Percentiles rank a stretch among this genome's conserved stretches.
Conservation (phyloP, 2,797 vertebrate species). For the Anguilla marmorata region DNA sequence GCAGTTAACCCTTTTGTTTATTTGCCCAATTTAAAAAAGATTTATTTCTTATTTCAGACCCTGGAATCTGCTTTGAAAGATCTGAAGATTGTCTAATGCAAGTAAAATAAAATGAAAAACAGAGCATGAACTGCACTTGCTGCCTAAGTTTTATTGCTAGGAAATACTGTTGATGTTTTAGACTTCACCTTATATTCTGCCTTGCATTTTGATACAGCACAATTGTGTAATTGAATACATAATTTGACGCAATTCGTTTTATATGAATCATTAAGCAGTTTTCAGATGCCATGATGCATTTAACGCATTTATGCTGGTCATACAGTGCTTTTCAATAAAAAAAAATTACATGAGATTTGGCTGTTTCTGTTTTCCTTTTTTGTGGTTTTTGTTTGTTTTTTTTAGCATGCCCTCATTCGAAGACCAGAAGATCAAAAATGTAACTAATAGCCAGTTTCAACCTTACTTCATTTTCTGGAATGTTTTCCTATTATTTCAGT, state of each 20-base stretch:
- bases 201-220: conserved; percentile 3
- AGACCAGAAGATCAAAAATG: not conserved
- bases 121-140: conserved; percentile 27
- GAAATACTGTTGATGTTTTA: conserved; percentile 1
- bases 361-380: not conserved
- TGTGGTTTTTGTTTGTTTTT: not conserved
- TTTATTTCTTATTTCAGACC: conserved; percentile 67
- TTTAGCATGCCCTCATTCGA: too few species aligned
- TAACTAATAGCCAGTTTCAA: not conserved
- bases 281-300: conserved; percentile 56
- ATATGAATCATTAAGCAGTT: conserved; percentile 48
- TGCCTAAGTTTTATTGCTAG: not conserved
- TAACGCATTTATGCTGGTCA: conserved; percentile 76
- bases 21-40: not conserved
- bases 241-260: not conserved
- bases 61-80: conserved; percentile 90
- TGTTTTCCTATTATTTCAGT: too few species aligned
- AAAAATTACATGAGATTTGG: not conserved
- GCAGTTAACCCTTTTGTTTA: not conserved
- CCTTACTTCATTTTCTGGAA: not conserved
- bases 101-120: conserved; percentile 20
- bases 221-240: not conserved
- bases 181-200: not conserved
- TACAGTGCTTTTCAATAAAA: conserved; percentile 64
- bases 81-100: conserved; percentile 86